phyloP scores from a whole-genome alignment of 2,113 vertebrate genomes.

The Phoenicopterus ruber region DNA sequence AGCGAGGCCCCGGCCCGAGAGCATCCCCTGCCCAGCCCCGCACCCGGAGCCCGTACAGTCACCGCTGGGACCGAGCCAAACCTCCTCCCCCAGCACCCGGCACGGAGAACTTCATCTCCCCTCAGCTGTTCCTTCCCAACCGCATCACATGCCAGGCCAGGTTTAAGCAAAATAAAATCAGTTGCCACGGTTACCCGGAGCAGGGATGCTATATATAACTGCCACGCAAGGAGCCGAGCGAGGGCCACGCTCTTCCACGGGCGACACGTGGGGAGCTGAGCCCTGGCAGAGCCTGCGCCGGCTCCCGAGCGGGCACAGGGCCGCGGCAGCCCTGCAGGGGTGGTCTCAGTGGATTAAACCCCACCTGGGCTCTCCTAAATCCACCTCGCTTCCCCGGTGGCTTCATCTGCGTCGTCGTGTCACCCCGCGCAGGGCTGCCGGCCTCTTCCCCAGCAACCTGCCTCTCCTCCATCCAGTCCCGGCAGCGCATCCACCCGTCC shows the following conservation, averaged over 20 bases:
- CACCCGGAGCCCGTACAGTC: rapidly evolving
- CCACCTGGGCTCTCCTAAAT: not conserved
- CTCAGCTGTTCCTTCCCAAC: constrained; percentile 15
- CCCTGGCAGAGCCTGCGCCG: not conserved
- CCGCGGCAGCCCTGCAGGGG: rapidly evolving
- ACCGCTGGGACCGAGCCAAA: not conserved
- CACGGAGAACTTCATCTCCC: not conserved
- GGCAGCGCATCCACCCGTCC: rapidly evolving
- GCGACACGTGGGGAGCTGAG: not conserved
- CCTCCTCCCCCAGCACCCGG: not conserved
- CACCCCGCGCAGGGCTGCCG: not conserved
- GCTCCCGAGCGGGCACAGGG: not conserved
- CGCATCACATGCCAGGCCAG: constrained; percentile 31
- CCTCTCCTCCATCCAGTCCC: not conserved
- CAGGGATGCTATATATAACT: constrained; percentile 39
- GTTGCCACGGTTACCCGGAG: constrained; percentile 45
- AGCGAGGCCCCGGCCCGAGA: rapidly evolving
- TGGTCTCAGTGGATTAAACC: not conserved
- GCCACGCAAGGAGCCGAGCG: not conserved
- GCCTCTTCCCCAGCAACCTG: not conserved
- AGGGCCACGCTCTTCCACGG: not conserved
- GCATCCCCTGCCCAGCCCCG: not conserved
- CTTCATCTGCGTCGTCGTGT: rapidly evolving
- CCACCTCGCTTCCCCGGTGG: not conserved
- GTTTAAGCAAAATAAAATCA: constrained; percentile 43